phyloP scores from a whole-genome alignment of 2,888 invertebrate genomes.

The Aphrophora alni region DNA sequence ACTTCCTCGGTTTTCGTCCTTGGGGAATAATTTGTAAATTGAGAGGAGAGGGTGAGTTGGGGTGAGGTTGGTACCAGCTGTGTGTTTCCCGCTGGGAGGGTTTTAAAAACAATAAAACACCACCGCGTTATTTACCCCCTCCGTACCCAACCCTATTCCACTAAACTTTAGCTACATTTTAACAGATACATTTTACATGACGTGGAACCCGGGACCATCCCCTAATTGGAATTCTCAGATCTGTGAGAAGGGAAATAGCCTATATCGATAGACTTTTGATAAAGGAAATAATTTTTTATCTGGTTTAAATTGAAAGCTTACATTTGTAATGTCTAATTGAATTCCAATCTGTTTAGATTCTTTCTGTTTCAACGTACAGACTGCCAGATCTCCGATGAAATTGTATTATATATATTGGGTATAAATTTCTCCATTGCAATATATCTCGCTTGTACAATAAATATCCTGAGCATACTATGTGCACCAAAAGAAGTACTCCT shows the following conservation, averaged over 20 bases:
- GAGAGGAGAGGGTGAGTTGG: constrained; percentile 14
- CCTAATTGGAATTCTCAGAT: constrained; percentile 1
- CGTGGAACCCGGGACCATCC: background rate
- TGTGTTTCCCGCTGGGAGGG: constrained; percentile 26
- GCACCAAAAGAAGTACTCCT: too few relatives aligned
- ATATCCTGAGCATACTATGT: too few relatives aligned
- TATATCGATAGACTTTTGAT: background rate
- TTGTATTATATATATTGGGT: too few relatives aligned
- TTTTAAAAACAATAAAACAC: constrained; percentile 37
- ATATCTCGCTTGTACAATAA: too few relatives aligned
- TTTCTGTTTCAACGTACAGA: too few relatives aligned
- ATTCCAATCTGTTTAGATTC: background rate
- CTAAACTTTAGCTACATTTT: constrained; percentile 7
- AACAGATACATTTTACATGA: background rate
- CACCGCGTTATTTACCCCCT: background rate
- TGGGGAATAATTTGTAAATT: constrained; percentile 37
- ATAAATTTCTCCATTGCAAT: too few relatives aligned
- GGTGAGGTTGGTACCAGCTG: background rate
- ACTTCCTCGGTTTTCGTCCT: constrained; percentile 35
- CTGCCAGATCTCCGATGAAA: too few relatives aligned
- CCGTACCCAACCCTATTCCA: background rate
- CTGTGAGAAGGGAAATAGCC: background rate
- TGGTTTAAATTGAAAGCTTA: background rate
- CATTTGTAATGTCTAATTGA: background rate
- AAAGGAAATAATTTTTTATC: background rate